Conservation (phyloP, 2,797 vertebrate genomes). For the Platyrinchus mystaceus region DNA sequence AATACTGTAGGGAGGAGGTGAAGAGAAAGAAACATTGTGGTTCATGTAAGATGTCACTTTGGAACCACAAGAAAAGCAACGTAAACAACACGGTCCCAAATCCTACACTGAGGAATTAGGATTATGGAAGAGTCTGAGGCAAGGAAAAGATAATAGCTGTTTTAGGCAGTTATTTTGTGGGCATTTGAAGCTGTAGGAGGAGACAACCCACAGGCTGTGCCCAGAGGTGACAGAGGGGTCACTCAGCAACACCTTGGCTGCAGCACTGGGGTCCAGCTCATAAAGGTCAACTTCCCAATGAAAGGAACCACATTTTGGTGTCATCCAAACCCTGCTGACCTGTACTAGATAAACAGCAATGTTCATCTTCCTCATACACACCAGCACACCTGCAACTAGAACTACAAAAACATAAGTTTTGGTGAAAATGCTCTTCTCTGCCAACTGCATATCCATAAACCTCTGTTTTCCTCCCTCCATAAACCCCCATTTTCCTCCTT, state of each 20-base stretch:
- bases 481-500: neutral
- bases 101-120: neutral
- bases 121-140: neutral
- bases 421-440: neutral
- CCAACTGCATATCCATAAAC: neutral
- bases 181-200: neutral
- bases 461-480: neutral
- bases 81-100: neutral
- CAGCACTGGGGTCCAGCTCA: fast-evolving
- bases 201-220: neutral
- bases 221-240: neutral
- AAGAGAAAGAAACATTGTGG: neutral
- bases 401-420: neutral
- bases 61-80: neutral
- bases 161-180: neutral
- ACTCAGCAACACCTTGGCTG: neutral
- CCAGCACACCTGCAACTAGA: neutral
- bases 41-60: neutral
- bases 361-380: fast-evolving
- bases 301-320: neutral
- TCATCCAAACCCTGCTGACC: neutral
- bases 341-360: neutral
- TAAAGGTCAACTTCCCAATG: neutral
- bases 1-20: neutral
- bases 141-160: neutral